Evolutionary conservation across 2,797 vertebrate species (phyloP).

Genomic region (Liparis tanakae): DNA sequence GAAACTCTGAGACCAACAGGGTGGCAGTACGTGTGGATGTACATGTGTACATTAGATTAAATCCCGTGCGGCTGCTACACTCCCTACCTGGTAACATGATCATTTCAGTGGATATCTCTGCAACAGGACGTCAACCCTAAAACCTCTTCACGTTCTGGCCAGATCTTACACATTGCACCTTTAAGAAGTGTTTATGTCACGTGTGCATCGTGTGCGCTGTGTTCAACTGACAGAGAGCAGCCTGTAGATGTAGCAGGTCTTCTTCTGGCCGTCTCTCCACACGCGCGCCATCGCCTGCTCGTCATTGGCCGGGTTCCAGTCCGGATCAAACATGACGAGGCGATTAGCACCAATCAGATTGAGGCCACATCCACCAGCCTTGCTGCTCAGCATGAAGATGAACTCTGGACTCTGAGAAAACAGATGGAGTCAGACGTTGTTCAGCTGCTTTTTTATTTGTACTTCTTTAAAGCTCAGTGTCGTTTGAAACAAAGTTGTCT

Average conservation of each 20-base stretch:
- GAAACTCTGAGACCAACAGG: neutral
- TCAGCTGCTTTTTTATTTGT: neutral
- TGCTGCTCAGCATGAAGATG: slow-evolving; percentile 98
- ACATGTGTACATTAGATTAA: neutral
- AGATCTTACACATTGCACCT: neutral
- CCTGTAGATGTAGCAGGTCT: slow-evolving; percentile 96
- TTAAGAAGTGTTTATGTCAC: neutral
- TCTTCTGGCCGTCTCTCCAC: slow-evolving; percentile 97
- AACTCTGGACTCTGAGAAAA: slow-evolving; percentile 91
- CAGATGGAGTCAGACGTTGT: neutral
- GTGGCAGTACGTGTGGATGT: neutral
- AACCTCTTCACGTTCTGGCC: neutral
- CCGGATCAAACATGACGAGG: slow-evolving; percentile 97
- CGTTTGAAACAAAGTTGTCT: neutral
- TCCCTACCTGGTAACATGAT: neutral
- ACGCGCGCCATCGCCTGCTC: slow-evolving; percentile 98
- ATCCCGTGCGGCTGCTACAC: neutral
- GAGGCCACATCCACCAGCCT: slow-evolving; percentile 96
- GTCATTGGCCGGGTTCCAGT: slow-evolving; percentile 98
- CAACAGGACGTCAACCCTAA: neutral
- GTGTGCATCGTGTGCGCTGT: neutral
- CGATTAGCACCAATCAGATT: slow-evolving; percentile 98
- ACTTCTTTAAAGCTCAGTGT: neutral
- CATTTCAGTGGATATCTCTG: too few relatives aligned
- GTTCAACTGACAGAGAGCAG: slow-evolving; percentile 89